Base-by-base conservation (phyloP, 2,113 vertebrate genomes). In the Gymnarchus niloticus region DNA sequence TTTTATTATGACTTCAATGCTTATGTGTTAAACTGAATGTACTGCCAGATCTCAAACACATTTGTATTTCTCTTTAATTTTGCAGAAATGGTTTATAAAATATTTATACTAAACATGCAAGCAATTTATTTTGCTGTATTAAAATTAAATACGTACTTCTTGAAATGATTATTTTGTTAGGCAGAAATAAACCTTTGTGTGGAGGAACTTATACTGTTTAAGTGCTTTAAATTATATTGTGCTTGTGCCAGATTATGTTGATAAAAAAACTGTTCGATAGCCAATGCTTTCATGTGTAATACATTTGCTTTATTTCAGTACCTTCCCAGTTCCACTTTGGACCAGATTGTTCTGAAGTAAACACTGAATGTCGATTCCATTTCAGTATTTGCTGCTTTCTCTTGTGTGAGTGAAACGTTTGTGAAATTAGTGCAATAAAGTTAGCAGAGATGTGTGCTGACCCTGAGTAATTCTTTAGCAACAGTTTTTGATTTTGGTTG, bases 1-100 rank as follows among this genome's bases (percentile, higher is more conserved):
- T 81, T 84, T 56, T 87, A 90, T 87, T 88, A 87, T 87, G 87
- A 84, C 89, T 85, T 77, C 83, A 88, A 89, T 92, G 91, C 91
- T 92, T 92, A 89, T 90, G 90, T 93, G 92, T 89, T 90, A 93
- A 56, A 91, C 25, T 94, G 93, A 96, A 95, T 96, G 94, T 96
- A 93, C 57, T 91, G 90, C 33, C 87, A 90, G 88, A 93, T 93
- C 93, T 91, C 90, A 93, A 92, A 93, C 85, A 90, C 92, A 87
- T 93, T 94, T 95, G 93, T 95, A 94, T 84, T 87, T 88, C 88
- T 88, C 54, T 51, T 89, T 89, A 88, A 86, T 92, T 91, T 91
- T 84, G 91, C 87, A 88, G 88, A 88, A 87, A 88, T 57, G 69
- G 80, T 93, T 93, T 94, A 84, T 93, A 92, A 85, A 56, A 84